Evolutionary conservation across 2,888 invertebrate genomes (phyloP).

Genomic region (Pristionchus exspectatus): DNA sequence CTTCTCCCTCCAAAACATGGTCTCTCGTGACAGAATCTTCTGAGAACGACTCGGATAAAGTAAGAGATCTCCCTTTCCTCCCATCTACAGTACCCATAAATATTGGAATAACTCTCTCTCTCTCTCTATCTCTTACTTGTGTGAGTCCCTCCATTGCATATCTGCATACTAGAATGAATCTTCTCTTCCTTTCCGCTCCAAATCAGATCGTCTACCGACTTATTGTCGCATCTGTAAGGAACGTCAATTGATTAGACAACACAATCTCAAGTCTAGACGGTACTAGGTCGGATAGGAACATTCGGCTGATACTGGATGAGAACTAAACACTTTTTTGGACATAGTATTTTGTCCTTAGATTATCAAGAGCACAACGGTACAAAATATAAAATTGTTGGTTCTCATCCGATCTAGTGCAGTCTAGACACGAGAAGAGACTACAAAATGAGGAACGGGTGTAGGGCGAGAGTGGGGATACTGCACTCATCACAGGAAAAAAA

Average conservation of each 20-base stretch:
- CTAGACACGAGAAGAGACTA: background rate
- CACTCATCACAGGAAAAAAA: slow-evolving; percentile 20
- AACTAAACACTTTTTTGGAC: too few relatives aligned
- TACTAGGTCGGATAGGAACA: too few relatives aligned
- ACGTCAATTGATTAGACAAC: background rate
- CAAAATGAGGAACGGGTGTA: background rate
- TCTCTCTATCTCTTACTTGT: background rate
- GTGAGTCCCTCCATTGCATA: background rate
- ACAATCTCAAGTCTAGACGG: background rate
- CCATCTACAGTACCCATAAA: slow-evolving; percentile 32
- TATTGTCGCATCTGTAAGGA: slow-evolving; percentile 23
- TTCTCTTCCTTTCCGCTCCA: background rate
- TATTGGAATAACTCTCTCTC: background rate
- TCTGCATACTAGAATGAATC: slow-evolving; percentile 6
- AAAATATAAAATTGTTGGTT: too few relatives aligned
- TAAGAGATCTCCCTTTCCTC: background rate
- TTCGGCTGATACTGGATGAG: background rate
- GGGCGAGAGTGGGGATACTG: background rate
- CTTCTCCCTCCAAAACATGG: background rate
- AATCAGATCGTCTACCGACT: background rate
- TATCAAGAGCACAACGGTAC: too few relatives aligned
- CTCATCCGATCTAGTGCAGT: background rate
- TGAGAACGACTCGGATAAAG: background rate
- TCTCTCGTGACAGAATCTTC: slow-evolving; percentile 19
- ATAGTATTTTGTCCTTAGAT: too few relatives aligned